Evolutionary conservation across 2,113 vertebrate species (phyloP), one percentile per base, ranked within the genome.

Genomic region (Atractosteus spatula): DNA sequence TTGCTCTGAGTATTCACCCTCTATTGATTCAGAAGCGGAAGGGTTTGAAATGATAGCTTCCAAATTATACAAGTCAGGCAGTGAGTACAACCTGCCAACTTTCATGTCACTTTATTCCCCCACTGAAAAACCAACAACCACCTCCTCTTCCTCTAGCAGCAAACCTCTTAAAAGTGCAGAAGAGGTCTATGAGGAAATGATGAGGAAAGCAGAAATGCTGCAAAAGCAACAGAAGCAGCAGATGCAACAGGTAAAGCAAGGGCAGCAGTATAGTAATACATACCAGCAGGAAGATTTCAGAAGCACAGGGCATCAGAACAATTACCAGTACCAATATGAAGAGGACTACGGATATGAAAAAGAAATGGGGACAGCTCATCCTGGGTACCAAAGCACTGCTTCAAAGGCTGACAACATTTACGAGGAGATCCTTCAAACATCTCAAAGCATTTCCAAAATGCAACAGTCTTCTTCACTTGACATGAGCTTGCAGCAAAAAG

Each of bases 121-220:
- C 0, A 98, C 96, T 0, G 97, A 99, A 82, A 94, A 92, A 61
- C 83, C 80, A 12, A 81, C 89, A 7, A 89, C 84, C 12, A 51
- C 82, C 67, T 75, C 91, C 56, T 80, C 88, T 5, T 89, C 93
- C 68, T 91, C 93, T 3, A 77, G 94, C 0, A 86, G 83, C 84
- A 96, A 97, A 82, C 95, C 95, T 63, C 86, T 99, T 67, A 99
- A 98, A 89, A 99, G 97, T 0, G 97, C 97, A 0, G 97, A 99
- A 80, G 97, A 99, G 79, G 97, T 97, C 63, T 99, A 99, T 0
- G 97, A 99, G 81, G 97, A 99, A 79, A 97, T 99, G 96, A 99
- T 99, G 97, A 92, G 92, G 72, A 99, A 98, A 81, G 97, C 97
- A 2, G 95, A 99, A 86, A 88, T 98, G 78, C 92, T 98, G 83